Percentiles rank a stretch among this genome's conserved stretches.
These are phyloP conservation scores for Syndactyla subalaris DNA, from an alignment of 2,797 vertebrate species.

Conservation along the genomic window DNA sequence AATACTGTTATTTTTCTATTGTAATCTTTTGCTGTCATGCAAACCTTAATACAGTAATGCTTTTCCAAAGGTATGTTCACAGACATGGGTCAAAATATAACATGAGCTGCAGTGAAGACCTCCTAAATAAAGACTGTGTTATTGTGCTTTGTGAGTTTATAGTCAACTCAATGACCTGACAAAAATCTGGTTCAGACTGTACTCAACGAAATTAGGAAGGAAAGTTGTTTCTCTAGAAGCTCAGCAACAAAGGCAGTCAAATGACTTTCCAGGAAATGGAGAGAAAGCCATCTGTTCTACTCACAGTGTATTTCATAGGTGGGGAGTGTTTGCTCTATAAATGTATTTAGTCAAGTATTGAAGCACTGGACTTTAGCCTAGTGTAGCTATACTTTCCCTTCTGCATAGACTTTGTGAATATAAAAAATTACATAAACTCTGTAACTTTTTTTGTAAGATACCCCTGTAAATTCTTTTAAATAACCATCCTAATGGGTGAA, in stretches of 20 bases:
- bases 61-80: neutral
- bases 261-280: neutral
- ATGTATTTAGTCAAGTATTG: neutral
- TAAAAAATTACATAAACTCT: neutral
- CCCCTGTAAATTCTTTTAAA: neutral
- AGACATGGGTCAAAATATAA: neutral
- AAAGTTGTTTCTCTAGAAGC: neutral
- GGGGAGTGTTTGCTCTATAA: neutral
- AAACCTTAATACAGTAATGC: neutral
- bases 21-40: neutral
- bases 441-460: neutral
- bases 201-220: neutral
- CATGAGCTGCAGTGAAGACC: neutral
- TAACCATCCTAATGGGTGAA: neutral
- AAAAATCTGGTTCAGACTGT: neutral
- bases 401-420: neutral
- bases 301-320: neutral
- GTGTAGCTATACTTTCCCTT: neutral
- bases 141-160: neutral
- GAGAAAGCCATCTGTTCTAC: constrained; percentile 24
- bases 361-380: neutral
- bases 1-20: neutral
- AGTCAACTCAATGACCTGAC: neutral
- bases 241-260: neutral
- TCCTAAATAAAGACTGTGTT: neutral